Evolutionary conservation across 2,797 vertebrate genomes (phyloP), one percentile per base, ranked within the genome.

Genomic region (Neopelma chrysocephalum): DNA sequence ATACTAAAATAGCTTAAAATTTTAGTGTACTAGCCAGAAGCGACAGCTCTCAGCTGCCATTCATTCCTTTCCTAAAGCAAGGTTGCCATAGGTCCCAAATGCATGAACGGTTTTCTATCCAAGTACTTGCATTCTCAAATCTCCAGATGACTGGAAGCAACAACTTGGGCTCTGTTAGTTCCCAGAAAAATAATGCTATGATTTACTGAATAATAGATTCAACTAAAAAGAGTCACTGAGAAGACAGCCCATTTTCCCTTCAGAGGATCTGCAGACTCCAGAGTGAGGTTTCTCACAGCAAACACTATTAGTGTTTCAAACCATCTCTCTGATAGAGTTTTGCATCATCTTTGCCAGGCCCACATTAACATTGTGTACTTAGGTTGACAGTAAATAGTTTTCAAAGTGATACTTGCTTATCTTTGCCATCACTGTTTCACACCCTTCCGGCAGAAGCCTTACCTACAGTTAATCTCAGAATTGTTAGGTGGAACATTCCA

Each of bases 281-380:
- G 12, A n/a, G 10, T 3, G 21, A 71, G 9, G 29, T 53, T 83
- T 71, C 61, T n/a, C 1, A 0, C 2, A 54, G 53, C 12, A 45
- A 84, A 72, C 11, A 31, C 8, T 5, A 15, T 38, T 32, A 23
- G 14, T 17, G 68, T 69, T 83, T 91, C 65, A 76, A 89, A 92
- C 3, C n/a, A 69, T 18, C 10, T 36, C 29, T 47, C 47, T 60
- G 26, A 84, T 9, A 11, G 51, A 53, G 36, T 42, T 82, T 84
- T 79, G 43, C 26, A 43, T 38, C 29, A 70, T 23, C 60, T 91
- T 50, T 78, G 38, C 45, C 32, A 91, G 50, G 60, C 38, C 11
- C 1, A 2, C 20, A 18, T 26, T n/a, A 91, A 75, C 34, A 61
- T 0, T 29, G 27, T 12, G 2, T 14, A 47, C 13, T 38, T n/a